Percentiles rank a stretch among this genome's conserved stretches.
Conservation (phyloP, 2,797 vertebrate species). For the Heliangelus exortis region DNA sequence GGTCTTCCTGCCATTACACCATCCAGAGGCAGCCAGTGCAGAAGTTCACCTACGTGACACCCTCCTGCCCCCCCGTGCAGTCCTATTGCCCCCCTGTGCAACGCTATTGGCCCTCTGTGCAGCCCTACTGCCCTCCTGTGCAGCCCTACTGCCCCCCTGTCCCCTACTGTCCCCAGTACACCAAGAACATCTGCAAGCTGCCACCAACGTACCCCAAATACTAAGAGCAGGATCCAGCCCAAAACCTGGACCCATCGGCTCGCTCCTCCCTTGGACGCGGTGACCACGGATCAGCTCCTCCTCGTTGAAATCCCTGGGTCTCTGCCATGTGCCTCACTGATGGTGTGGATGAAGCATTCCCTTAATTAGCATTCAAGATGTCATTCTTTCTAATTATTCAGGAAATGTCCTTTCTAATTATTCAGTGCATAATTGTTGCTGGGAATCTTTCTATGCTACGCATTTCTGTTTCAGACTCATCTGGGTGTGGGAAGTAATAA, state of each 20-base stretch:
- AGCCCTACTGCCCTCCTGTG: background rate
- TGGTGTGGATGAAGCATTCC: background rate
- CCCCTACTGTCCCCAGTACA: background rate
- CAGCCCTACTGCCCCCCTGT: background rate
- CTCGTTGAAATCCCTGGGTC: background rate
- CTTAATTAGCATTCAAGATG: background rate
- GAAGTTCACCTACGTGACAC: background rate
- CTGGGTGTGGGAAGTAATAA: slow-evolving; percentile 47
- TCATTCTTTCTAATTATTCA: background rate
- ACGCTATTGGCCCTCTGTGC: background rate
- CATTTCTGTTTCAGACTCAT: background rate
- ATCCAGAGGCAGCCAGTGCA: background rate
- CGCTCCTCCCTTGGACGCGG: background rate
- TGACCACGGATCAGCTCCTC: rapidly evolving
- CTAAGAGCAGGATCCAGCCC: rapidly evolving
- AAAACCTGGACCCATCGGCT: rapidly evolving
- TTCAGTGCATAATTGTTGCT: background rate
- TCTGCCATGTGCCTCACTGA: background rate
- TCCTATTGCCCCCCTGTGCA: background rate
- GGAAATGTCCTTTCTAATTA: slow-evolving; percentile 1
- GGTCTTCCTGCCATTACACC: background rate
- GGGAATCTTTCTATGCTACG: background rate
- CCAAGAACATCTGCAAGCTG: slow-evolving; percentile 12
- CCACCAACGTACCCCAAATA: background rate
- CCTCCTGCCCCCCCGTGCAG: background rate